Evolutionary conservation across 2,888 invertebrate genomes (phyloP).

Genomic region (Lithodes maja): DNA sequence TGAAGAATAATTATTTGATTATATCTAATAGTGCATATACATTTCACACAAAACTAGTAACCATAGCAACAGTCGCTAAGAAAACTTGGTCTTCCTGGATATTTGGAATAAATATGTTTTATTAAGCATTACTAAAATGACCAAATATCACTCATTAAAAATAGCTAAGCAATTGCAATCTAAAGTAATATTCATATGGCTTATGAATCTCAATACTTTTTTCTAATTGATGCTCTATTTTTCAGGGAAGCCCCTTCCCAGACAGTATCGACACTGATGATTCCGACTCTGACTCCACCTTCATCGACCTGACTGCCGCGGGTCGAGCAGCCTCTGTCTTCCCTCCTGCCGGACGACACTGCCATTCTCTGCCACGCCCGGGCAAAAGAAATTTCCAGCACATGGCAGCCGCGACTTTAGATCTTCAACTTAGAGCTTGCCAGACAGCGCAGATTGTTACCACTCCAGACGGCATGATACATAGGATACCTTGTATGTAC

Average conservation of each 20-base stretch:
- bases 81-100: too few relatives aligned
- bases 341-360: slow-evolving; percentile 23
- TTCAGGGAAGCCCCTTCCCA: slow-evolving; percentile 47
- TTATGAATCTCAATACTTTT: too few relatives aligned
- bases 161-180: too few relatives aligned
- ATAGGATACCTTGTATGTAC: slow-evolving; percentile 30
- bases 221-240: not conserved
- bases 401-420: slow-evolving; percentile 21
- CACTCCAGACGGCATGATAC: slow-evolving; percentile 39
- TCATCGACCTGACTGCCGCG: slow-evolving; percentile 56
- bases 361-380: slow-evolving; percentile 45
- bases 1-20: too few relatives aligned
- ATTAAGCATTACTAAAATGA: too few relatives aligned
- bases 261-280: slow-evolving; percentile 45
- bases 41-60: too few relatives aligned
- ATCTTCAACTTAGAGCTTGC: slow-evolving; percentile 40
- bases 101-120: too few relatives aligned
- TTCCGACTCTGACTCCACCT: slow-evolving; percentile 57
- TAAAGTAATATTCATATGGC: too few relatives aligned
- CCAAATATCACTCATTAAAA: too few relatives aligned
- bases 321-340: slow-evolving; percentile 40
- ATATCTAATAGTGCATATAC: too few relatives aligned
- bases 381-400: slow-evolving; percentile 9
- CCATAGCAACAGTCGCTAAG: too few relatives aligned
- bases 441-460: slow-evolving; percentile 36